Conservation (phyloP, 2,888 invertebrate genomes). For the Rhorus exstirpatorius region DNA sequence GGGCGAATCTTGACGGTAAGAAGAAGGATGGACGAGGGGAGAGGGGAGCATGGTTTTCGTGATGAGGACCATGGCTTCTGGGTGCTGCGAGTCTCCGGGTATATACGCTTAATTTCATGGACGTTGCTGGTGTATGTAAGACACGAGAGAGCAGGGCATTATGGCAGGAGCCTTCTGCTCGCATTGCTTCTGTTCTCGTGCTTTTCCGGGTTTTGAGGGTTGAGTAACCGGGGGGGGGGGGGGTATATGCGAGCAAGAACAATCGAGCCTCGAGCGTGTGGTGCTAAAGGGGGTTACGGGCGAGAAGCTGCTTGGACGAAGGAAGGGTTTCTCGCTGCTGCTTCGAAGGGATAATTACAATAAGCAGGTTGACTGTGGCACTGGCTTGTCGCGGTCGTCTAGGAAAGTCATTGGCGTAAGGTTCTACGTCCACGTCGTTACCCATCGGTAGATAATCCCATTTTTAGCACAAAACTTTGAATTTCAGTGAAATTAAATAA, state of each 20-base stretch:
- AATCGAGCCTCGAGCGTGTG: conserved; percentile 81
- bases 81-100: too few relatives aligned
- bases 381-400: conserved; percentile 74
- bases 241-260: conserved; percentile 80
- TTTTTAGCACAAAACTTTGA: too few relatives aligned
- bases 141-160: conserved; percentile 67
- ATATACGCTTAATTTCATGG: conserved; percentile 82
- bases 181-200: conserved; percentile 55
- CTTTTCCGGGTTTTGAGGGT: conserved; percentile 49
- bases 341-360: conserved; percentile 82
- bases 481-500: too few relatives aligned
- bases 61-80: conserved; percentile 66
- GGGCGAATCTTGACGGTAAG: conserved; percentile 67
- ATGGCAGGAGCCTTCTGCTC: conserved; percentile 62
- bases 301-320: conserved; percentile 68
- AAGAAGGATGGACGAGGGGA: conserved; percentile 25
- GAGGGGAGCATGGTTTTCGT: conserved; percentile 43
- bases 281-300: conserved; percentile 72
- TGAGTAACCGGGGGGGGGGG: conserved; percentile 42
- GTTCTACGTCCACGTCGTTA: conserved; percentile 33
- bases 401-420: conserved; percentile 78
- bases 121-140: conserved; percentile 74
- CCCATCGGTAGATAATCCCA: too few relatives aligned
- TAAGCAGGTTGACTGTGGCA: conserved; percentile 77
- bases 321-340: conserved; percentile 65